A percentile compares a stretch with the other conserved stretches of the same genome.
These are phyloP conservation scores for Potorous gilbertii DNA, from an alignment of 2,797 vertebrate genomes.

Conservation along the genomic window DNA sequence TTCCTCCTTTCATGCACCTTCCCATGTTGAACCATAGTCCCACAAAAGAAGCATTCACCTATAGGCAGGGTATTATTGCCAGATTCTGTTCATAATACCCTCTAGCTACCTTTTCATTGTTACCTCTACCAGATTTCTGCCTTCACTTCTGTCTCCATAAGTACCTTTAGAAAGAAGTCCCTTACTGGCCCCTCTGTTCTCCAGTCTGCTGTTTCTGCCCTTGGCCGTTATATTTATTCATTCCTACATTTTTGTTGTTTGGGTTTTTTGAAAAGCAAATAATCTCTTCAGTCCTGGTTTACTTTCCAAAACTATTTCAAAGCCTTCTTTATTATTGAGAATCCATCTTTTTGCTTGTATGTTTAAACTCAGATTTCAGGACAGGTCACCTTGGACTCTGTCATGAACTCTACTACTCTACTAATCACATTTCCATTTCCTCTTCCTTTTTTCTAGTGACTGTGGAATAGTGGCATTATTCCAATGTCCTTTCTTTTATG, in stretches of 20 bases:
- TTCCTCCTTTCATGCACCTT: background rate
- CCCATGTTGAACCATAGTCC: background rate
- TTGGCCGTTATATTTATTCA: background rate
- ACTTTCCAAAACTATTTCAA: background rate
- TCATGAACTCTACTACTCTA: background rate
- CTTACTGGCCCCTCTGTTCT: background rate
- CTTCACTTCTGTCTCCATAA: too few relatives aligned
- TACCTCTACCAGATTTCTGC: background rate
- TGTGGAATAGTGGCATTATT: background rate
- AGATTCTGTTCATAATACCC: background rate
- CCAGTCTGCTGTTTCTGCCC: background rate
- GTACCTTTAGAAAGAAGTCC: too few relatives aligned
- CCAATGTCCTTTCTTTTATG: background rate
- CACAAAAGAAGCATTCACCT: background rate
- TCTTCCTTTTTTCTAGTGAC: background rate
- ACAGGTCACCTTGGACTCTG: background rate
- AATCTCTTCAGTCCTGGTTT: background rate
- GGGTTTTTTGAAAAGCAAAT: background rate
- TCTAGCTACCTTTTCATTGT: background rate
- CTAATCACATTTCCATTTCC: background rate
- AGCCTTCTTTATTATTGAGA: background rate
- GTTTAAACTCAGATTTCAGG: background rate
- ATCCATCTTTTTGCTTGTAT: background rate
- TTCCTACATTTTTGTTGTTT: background rate
- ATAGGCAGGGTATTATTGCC: background rate